A percentile compares a stretch with the other conserved stretches of the same genome.
These are phyloP conservation scores for Clivina fossor DNA, from an alignment of 2,888 invertebrate species.

Conservation along the genomic window DNA sequence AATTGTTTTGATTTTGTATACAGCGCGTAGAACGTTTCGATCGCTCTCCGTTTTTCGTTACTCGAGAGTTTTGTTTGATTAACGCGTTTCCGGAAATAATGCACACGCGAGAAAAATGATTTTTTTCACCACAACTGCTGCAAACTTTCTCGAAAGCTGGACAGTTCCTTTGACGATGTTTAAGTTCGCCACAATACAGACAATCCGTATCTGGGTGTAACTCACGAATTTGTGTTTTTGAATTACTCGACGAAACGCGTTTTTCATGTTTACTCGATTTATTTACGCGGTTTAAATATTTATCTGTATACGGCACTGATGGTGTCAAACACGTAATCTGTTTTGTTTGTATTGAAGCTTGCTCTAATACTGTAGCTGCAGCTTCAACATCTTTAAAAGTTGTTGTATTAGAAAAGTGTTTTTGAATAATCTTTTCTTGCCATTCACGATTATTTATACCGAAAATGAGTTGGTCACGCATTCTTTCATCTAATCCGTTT, in stretches of 20 bases:
- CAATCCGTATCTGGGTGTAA: slow-evolving; percentile 6
- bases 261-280: neutral
- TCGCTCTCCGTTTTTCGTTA: neutral
- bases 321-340: neutral
- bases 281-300: slow-evolving; percentile 1
- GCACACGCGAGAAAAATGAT: slow-evolving; percentile 8
- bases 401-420: slow-evolving; percentile 22
- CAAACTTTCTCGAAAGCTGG: slow-evolving; percentile 4
- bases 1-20: neutral
- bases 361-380: slow-evolving; percentile 24
- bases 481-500: slow-evolving; percentile 23
- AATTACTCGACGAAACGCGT: neutral
- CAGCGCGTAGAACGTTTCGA: slow-evolving; percentile 1
- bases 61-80: neutral
- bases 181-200: neutral
- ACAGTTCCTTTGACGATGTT: slow-evolving; percentile 4
- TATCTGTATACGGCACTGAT: neutral
- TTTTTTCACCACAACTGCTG: slow-evolving; percentile 3
- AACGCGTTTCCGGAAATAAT: slow-evolving; percentile 1
- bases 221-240: slow-evolving; percentile 6
- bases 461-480: slow-evolving; percentile 34
- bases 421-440: slow-evolving; percentile 33
- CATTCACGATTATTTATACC: slow-evolving; percentile 29
- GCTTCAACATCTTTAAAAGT: slow-evolving; percentile 25
- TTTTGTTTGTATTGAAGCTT: slow-evolving; percentile 20